Evolutionary conservation across 2,888 invertebrate species (phyloP).

Genomic region (Rugalucina vietnamica): DNA sequence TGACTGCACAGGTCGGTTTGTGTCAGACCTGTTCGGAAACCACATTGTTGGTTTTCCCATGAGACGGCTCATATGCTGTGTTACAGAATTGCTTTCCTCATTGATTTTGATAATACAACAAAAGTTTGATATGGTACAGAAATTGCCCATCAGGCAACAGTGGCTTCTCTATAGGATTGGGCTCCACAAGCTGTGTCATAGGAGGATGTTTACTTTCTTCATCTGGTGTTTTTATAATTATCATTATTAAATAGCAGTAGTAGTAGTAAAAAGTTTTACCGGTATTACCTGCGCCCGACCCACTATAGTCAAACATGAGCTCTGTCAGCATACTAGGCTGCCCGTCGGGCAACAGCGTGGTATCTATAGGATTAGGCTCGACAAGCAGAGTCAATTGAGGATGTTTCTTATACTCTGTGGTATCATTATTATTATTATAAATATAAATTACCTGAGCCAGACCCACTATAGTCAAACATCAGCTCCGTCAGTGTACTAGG

Average conservation of each 20-base stretch:
- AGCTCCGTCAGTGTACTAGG: conserved; percentile 72
- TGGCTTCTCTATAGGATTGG: conserved; percentile 62
- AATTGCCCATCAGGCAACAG: conserved; percentile 64
- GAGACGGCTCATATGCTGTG: too few species aligned
- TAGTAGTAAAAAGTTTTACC: too few species aligned
- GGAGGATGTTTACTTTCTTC: conserved; percentile 40
- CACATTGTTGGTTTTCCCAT: too few species aligned
- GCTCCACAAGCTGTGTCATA: conserved; percentile 49
- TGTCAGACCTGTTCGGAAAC: too few species aligned
- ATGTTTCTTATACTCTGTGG: conserved; percentile 39
- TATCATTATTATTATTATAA: too few species aligned
- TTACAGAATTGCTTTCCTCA: too few species aligned
- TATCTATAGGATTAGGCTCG: conserved; percentile 61
- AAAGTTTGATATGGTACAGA: too few species aligned
- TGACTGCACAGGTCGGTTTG: too few species aligned
- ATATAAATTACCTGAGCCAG: conserved; percentile 91
- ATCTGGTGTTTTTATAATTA: too few species aligned
- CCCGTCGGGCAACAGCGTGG: conserved; percentile 64
- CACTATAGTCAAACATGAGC: conserved; percentile 86
- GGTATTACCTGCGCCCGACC: conserved; percentile 94
- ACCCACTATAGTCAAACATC: conserved; percentile 88
- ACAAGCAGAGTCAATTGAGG: conserved; percentile 49
- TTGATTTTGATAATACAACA: too few species aligned
- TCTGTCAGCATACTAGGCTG: conserved; percentile 70
- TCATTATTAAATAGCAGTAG: too few species aligned